These are phyloP conservation scores for Osedax frankpressi DNA, from an alignment of 2,888 invertebrate genomes.

Conservation along the genomic window DNA sequence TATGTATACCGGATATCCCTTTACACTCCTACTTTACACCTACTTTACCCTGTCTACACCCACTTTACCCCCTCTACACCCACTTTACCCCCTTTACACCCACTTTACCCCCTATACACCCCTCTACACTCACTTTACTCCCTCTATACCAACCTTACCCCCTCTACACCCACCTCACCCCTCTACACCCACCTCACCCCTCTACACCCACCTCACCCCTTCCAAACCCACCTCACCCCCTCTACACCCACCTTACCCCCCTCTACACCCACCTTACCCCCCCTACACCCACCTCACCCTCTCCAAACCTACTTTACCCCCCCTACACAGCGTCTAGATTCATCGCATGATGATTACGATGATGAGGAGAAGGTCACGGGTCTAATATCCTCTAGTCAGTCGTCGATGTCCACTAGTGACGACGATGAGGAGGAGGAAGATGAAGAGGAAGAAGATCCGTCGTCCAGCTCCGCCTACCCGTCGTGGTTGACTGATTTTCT, in stretches of 20 bases:
- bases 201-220: not conserved
- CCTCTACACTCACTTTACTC: not conserved
- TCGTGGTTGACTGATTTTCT: conserved; percentile 81
- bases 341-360: not conserved
- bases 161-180: not conserved
- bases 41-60: not conserved
- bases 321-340: not conserved
- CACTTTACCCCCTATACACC: not conserved
- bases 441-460: conserved; percentile 55
- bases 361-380: too few species aligned
- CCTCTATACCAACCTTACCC: not conserved
- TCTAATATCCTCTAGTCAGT: too few species aligned
- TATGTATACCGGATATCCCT: too few species aligned
- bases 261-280: not conserved
- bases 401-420: too few species aligned
- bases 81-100: not conserved
- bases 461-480: not conserved
- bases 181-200: not conserved
- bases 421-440: conserved; percentile 50
- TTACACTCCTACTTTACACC: not conserved
- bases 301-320: not conserved
- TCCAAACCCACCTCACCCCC: not conserved
- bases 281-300: not conserved
- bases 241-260: not conserved
- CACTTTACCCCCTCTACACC: not conserved